Percentiles rank a stretch among this genome's conserved stretches.
phyloP scores from a whole-genome alignment of 1,140 invertebrate species.

The Monochamus saltuarius region DNA sequence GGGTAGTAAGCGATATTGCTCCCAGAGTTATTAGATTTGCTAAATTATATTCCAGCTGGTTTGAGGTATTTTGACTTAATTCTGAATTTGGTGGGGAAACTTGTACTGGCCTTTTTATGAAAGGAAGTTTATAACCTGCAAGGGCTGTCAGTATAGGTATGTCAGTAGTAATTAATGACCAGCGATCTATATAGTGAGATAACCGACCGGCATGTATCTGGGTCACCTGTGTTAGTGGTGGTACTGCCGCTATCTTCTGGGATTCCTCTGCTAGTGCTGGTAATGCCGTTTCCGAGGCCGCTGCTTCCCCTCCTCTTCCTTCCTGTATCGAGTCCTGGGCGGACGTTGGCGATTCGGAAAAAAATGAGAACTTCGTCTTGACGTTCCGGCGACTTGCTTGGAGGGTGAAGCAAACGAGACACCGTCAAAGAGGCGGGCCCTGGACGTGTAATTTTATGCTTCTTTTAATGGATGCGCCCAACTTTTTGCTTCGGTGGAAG shows the following conservation, averaged over 20 bases:
- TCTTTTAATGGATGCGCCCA: not conserved
- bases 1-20: not conserved
- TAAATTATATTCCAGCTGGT: not conserved
- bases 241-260: not conserved
- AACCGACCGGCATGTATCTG: too few species aligned
- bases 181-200: too few species aligned
- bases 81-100: not conserved
- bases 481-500: not conserved
- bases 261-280: too few species aligned
- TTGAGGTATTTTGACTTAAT: constrained; percentile 3
- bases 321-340: too few species aligned
- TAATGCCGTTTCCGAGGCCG: too few species aligned
- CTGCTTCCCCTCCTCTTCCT: not conserved
- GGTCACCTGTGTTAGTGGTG: not conserved
- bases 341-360: too few species aligned
- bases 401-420: not conserved
- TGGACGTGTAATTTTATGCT: not conserved
- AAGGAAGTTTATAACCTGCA: constrained; percentile 17
- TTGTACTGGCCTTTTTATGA: constrained; percentile 12
- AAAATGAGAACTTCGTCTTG: too few species aligned
- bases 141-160: not conserved
- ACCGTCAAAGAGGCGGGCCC: not conserved
- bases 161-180: not conserved
- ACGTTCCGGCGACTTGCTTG: not conserved
- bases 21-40: not conserved